These are phyloP conservation scores for Helicolenus hilgendorfi DNA, from an alignment of 2,797 vertebrate genomes.

Conservation along the genomic window DNA sequence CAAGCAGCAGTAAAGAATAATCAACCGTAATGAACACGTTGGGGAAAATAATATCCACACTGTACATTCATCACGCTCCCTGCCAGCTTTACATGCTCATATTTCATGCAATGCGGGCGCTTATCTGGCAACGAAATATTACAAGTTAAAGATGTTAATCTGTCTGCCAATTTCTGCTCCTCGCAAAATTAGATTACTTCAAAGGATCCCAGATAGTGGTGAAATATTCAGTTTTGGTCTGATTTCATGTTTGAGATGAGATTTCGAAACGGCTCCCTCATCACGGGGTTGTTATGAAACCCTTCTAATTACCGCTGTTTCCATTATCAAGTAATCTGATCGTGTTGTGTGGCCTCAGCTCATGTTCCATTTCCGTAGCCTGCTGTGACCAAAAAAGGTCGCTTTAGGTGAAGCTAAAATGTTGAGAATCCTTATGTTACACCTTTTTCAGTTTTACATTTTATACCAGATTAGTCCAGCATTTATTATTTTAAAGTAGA, in stretches of 20 bases:
- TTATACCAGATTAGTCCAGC: neutral
- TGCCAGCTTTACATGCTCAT: conserved; percentile 34
- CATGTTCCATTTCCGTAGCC: neutral
- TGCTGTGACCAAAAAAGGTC: neutral
- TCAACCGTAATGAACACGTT: conserved; percentile 29
- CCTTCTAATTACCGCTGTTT: conserved; percentile 13
- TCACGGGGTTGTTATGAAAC: conserved; percentile 32
- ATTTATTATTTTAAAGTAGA: neutral
- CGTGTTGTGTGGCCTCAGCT: conserved; percentile 9
- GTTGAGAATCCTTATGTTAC: neutral
- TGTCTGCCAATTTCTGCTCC: conserved; percentile 37
- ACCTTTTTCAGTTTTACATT: neutral
- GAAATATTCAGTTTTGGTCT: conserved; percentile 49
- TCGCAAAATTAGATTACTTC: conserved; percentile 59
- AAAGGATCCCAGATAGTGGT: conserved; percentile 52
- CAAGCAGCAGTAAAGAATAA: conserved; percentile 2
- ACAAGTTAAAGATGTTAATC: conserved; percentile 60
- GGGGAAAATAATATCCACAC: conserved; percentile 10
- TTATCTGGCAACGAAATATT: conserved; percentile 54
- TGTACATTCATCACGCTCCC: conserved; percentile 20
- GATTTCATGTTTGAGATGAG: conserved; percentile 58
- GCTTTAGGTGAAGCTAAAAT: neutral
- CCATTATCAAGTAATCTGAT: conserved; percentile 26
- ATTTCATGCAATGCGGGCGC: conserved; percentile 45
- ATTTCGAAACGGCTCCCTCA: conserved; percentile 42